These are phyloP conservation scores for Drosophila peninsularis DNA, from an alignment of 2,888 invertebrate species.

Conservation along the genomic window DNA sequence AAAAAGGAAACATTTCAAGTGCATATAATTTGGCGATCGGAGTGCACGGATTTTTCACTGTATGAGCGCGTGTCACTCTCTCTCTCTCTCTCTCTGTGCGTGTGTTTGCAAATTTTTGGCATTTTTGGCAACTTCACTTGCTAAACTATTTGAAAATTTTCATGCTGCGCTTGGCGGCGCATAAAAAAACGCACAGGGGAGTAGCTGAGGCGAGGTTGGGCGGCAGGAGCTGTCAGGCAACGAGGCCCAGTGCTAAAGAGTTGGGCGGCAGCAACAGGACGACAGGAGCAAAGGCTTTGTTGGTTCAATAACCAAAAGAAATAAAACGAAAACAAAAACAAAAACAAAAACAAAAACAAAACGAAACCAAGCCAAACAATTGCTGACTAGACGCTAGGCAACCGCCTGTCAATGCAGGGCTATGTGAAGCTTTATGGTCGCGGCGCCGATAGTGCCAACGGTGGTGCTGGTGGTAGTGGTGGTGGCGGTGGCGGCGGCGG, in stretches of 20 bases:
- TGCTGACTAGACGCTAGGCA: slow-evolving; percentile 31
- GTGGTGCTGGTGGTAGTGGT: background rate
- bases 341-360: background rate
- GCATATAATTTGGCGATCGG: slow-evolving; percentile 67
- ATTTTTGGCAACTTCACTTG: slow-evolving; percentile 73
- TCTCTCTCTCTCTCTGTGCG: background rate
- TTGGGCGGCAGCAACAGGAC: slow-evolving; percentile 20
- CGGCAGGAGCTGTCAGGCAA: slow-evolving; percentile 55
- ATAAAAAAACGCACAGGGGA: slow-evolving; percentile 18
- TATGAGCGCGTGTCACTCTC: background rate
- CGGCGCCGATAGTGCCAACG: slow-evolving; percentile 1
- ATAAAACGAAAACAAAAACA: background rate
- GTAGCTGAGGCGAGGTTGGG: background rate
- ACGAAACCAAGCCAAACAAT: slow-evolving; percentile 41
- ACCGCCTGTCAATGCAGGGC: slow-evolving; percentile 42
- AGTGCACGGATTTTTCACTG: slow-evolving; percentile 47
- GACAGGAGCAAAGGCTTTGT: slow-evolving; percentile 49
- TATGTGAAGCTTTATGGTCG: slow-evolving; percentile 22
- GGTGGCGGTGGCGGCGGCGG: slow-evolving; percentile 10
- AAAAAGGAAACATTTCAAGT: slow-evolving; percentile 47
- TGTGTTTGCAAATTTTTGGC: slow-evolving; percentile 58
- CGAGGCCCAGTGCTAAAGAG: slow-evolving; percentile 38
- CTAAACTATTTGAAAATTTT: slow-evolving; percentile 72
- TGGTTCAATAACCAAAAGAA: slow-evolving; percentile 68
- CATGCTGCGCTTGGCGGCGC: slow-evolving; percentile 55